Conservation (phyloP, 2,113 vertebrate genomes). For the rabbit (Oryctolagus cuniculus) region DNA sequence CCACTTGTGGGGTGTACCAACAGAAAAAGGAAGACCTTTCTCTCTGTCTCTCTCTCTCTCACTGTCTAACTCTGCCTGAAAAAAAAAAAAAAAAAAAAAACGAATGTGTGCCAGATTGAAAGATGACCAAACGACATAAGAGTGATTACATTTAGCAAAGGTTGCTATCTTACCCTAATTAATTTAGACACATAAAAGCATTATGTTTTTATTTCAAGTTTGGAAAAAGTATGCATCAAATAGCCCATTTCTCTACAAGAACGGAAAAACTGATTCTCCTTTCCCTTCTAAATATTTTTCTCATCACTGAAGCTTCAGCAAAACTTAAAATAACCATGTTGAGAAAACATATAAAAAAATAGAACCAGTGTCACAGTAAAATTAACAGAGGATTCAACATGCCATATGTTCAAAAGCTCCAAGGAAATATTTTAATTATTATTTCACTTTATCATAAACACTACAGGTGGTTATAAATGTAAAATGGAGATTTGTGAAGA, state of each 20-base stretch:
- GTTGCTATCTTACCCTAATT: conserved; percentile 62
- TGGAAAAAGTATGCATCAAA: conserved; percentile 73
- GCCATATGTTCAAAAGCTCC: conserved; percentile 73
- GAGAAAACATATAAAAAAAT: conserved; percentile 79
- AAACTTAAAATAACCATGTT: conserved; percentile 84
- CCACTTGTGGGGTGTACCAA: no score
- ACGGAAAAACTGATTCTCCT: conserved; percentile 45
- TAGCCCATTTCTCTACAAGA: background rate
- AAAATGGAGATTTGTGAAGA: conserved; percentile 49
- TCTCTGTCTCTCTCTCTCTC: no score
- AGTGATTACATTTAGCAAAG: conserved; percentile 37
- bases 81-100: conserved; percentile 50
- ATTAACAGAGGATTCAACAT: conserved; percentile 76
- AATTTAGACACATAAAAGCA: conserved; percentile 69
- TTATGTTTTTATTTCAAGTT: conserved; percentile 23
- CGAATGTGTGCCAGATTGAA: conserved; percentile 29
- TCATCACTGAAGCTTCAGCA: conserved; percentile 76
- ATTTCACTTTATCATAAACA: conserved; percentile 78
- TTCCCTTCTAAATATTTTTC: conserved; percentile 72
- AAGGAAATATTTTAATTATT: conserved; percentile 79
- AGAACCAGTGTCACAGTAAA: conserved; percentile 74
- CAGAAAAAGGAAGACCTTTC: no score
- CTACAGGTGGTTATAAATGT: conserved; percentile 78
- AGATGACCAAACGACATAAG: no score
- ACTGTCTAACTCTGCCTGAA: no score